phyloP scores from a whole-genome alignment of 2,888 invertebrate species.

The Dione vanillae region DNA sequence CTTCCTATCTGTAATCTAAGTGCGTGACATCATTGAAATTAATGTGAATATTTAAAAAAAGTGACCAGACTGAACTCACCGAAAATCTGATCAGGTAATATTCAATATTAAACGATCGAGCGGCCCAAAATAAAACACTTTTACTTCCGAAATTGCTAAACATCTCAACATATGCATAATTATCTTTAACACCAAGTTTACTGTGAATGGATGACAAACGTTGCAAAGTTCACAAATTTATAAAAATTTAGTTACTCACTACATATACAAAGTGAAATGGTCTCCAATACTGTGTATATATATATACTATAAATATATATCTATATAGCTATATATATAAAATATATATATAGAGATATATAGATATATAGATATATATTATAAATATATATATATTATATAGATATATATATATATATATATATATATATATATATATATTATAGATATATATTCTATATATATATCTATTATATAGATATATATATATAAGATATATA shows the following conservation, averaged over 20 bases:
- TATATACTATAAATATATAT: no score
- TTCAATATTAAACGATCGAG: conserved; percentile 16
- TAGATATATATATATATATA: no score
- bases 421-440: no score
- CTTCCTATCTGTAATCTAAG: conserved; percentile 1
- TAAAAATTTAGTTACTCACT: background rate
- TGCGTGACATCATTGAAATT: conserved; percentile 12
- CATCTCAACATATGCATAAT: conserved; percentile 27
- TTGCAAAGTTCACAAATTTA: background rate
- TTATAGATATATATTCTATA: no score
- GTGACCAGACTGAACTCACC: conserved; percentile 32
- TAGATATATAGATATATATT: no score
- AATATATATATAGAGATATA: no score
- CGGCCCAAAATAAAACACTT: conserved; percentile 40
- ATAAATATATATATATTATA: no score
- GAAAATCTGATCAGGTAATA: conserved; percentile 5
- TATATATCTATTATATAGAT: no score
- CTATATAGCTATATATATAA: no score
- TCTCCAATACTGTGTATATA: no score
- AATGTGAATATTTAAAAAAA: conserved; percentile 20
- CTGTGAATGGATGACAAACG: background rate
- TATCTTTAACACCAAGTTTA: background rate
- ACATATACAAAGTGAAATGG: background rate
- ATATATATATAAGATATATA: no score
- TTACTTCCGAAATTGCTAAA: conserved; percentile 52